These are phyloP conservation scores for Mycogona germanica DNA, from an alignment of 2,888 invertebrate species.

Conservation along the genomic window DNA sequence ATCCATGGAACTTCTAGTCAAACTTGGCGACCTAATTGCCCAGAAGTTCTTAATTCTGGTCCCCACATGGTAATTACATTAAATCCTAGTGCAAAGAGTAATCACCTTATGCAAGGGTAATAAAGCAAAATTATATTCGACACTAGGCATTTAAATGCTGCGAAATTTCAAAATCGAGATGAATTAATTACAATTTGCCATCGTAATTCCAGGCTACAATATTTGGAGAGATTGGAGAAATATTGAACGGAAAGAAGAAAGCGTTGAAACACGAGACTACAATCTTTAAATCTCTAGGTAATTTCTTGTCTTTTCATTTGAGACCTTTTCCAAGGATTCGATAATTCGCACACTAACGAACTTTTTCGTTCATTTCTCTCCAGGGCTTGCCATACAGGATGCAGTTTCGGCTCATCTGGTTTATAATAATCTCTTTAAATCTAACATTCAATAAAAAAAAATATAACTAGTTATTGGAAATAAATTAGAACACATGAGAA, in stretches of 20 bases:
- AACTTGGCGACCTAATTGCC: no score
- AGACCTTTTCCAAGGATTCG: no score
- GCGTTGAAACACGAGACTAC: constrained; percentile 35
- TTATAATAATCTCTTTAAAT: constrained; percentile 28
- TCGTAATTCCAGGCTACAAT: constrained; percentile 36
- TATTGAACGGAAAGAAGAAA: constrained; percentile 36
- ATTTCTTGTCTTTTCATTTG: constrained; percentile 12
- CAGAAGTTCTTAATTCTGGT: no score
- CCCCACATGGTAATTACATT: no score
- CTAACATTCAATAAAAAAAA: not conserved
- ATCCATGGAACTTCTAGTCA: no score
- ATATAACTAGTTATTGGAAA: not conserved
- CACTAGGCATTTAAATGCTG: no score
- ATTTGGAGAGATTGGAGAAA: constrained; percentile 44
- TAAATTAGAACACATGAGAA: no score
- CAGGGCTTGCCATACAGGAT: constrained; percentile 50
- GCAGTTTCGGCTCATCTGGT: constrained; percentile 45
- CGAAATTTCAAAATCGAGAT: no score
- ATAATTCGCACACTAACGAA: not conserved
- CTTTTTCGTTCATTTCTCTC: constrained; percentile 21
- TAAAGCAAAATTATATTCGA: no score
- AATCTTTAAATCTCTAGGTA: constrained; percentile 52
- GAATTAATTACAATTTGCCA: no score
- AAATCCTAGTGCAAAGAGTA: no score
- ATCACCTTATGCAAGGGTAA: no score